Base-by-base conservation (phyloP, 2,888 invertebrate species). In the Drosophila mimetica region DNA sequence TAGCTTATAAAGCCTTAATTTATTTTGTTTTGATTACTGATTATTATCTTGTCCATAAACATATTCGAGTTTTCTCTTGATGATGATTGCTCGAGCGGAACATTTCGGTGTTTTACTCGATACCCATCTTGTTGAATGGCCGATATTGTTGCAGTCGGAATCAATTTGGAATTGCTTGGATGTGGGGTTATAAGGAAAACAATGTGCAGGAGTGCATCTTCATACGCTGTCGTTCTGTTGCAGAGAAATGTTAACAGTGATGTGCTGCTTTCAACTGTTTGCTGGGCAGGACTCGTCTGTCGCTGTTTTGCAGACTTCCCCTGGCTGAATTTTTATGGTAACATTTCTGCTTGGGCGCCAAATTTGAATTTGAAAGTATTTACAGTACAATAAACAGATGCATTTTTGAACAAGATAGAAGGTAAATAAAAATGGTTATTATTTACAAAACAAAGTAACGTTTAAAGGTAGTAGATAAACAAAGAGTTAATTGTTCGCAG, bases 1-100 rank as follows among this genome's bases (percentile, higher is more conserved):
- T 86, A 51, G 84, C 81, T 80, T 75, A 86, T 81, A 78, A 86
- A 86, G 85, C 74, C 65, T 67, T 69, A 71, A 85, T 87, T 82
- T 85, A 85, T 87, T 82, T 76, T 82, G 83, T 82, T 87, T 85
- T 85, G 75, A 71, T 79, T 82, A 70, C 79, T 41, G 73, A 59
- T 75, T 81, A 85, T 82, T 77, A 74, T 53, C 63, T 73, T 81
- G 63, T 36, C 37, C 48, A 64, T 70, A 72, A 48, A 63, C 44
- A 52, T 61, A 52, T 37, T 59, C 25, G 67, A 11, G 46, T 50
- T 67, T 67, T 34, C 50, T 34, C 46, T 59, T 20, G 25, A 59
- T 71, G 50, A 36, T 59, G 59, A 58, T 42, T 46, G 48, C 51
- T 22, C 51, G 42, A 42, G 28, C 25, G 22, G 34, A 63, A 65